Evolutionary conservation across 2,888 invertebrate species (phyloP), one percentile per base, ranked within the genome.

Genomic region (Quadroppia sp.): DNA sequence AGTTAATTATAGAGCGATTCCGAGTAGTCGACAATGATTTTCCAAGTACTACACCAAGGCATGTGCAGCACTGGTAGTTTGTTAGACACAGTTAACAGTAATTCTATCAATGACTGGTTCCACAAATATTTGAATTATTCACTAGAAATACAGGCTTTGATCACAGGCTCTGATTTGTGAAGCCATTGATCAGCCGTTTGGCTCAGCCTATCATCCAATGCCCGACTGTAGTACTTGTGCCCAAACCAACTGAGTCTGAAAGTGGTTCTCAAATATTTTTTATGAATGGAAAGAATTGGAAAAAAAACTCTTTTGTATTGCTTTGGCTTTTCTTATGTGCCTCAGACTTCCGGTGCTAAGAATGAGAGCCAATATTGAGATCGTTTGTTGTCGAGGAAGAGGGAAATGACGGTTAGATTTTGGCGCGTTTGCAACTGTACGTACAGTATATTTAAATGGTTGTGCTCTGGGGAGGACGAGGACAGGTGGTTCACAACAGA

Each of bases 401-500:
- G 69, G 69, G 69, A 42, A 69, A 69, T 13, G 69, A 69, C 69
- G 40, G 69, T 69, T 69, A 45, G 20, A 23, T 40, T 40, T n/a
- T 40, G 15, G 40, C 42, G 25, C 23, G 20, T 28, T 23, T 23
- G 36, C 45, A n/a, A n/a, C 9, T 56, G 28, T 25, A 25, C 25
- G 11, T 25, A 9, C n/a, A 2, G 13, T 30, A 20, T 64, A 64
- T 64, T 64, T 40, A 64, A 64, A 64, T 64, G 53, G 23, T 53
- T 59, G 23, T 23, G n/a, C n/a, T n/a, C n/a, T n/a, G n/a, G n/a
- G n/a, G n/a, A n/a, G n/a, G n/a, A 23, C n/a, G 42, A 42, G 45
- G 69, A 69, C 69, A 69, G 69, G 69, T 69, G 69, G 69, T 20
- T 42, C 40, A 69, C 25, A 69, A 69, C 69, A 69, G 42, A 69